phyloP scores from a whole-genome alignment of 2,797 vertebrate genomes.

The Lithobates pipiens region DNA sequence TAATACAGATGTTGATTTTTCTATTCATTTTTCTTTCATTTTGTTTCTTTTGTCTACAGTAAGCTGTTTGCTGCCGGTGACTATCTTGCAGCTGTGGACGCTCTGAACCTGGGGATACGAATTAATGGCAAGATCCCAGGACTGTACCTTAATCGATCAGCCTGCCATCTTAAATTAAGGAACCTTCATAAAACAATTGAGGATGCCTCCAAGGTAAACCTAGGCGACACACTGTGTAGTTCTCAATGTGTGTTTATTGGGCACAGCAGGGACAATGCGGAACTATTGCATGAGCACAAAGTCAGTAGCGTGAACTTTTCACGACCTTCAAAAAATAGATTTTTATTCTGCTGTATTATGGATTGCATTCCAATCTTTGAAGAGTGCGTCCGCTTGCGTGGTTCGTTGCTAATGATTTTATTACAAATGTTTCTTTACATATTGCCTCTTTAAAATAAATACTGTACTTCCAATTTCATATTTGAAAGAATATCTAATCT shows the following conservation, averaged over 20 bases:
- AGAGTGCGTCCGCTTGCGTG: not conserved
- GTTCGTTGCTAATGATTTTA: slow-evolving; percentile 7
- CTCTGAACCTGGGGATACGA: slow-evolving; percentile 86
- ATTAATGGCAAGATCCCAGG: slow-evolving; percentile 83
- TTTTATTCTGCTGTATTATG: not conserved
- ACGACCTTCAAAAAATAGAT: slow-evolving; percentile 27
- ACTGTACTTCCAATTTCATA: not conserved
- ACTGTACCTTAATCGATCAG: slow-evolving; percentile 90
- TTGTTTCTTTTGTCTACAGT: slow-evolving; percentile 72
- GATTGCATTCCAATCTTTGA: not conserved
- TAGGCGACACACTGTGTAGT: not conserved
- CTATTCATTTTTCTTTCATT: not conserved
- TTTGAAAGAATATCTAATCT: not conserved
- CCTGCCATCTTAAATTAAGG: slow-evolving; percentile 90
- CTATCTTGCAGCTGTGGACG: slow-evolving; percentile 86
- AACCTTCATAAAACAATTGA: slow-evolving; percentile 93
- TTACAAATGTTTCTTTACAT: not conserved
- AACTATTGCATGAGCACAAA: not conserved
- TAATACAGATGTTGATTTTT: too few species aligned
- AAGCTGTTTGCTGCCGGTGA: slow-evolving; percentile 85
- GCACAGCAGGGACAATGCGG: not conserved
- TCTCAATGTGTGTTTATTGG: slow-evolving; percentile 14
- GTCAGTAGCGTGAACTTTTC: slow-evolving; percentile 6
- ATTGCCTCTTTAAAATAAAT: not conserved
- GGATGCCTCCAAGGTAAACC: slow-evolving; percentile 88